Base-by-base conservation (phyloP, 2,888 invertebrate genomes). In the Petrolisthes manimaculis region DNA sequence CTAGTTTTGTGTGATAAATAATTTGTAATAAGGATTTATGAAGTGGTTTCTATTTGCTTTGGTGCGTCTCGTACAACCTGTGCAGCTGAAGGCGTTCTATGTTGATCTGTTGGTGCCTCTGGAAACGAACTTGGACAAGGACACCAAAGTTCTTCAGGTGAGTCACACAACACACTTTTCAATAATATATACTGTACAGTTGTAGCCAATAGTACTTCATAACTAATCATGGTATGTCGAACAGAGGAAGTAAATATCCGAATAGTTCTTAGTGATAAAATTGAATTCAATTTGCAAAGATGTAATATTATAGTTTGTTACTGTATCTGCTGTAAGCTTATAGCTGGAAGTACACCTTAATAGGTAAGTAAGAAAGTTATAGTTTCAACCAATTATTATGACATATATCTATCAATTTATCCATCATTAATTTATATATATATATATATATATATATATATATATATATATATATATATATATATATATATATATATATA, bases 51-150 rank as follows among this genome's bases (percentile, higher is more conserved):
- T 67, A 67, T 67, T 8, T 67, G 67, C 14, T 67, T 67, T 67
- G 67, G 9, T 67, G 67, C 12, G 67, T 67, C n/a, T 3, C 67
- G n/a, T 67, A 14, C 67, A 1, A 67, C 37, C 92, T 91, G 94
- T 94, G 74, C 95, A 98, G 98, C 94, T 98, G 92, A 98, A 98
- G 94, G 97, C 97, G 55, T 97, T 98, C 93, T 97, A 98, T 94
- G 97, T 97, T 91, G 98, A 98, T 94, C 95, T 98, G 91, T 94
- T 98, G 92, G 97, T 97, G 92, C 98, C 98, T 92, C 94, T 98
- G 93, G 98, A 98, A 94, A 97, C 97, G 91, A 97, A 97, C 94
- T 94, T 97, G 93, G 97, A 97, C 93, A 97, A 97, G 93, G 97
- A 97, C 94, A 97, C 97, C 91, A 97, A 97, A 95, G 97, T 97